A percentile compares a stretch with the other conserved stretches of the same genome.
Evolutionary conservation across 2,113 vertebrate species (phyloP).

Genomic region (Gyps fulvus): DNA sequence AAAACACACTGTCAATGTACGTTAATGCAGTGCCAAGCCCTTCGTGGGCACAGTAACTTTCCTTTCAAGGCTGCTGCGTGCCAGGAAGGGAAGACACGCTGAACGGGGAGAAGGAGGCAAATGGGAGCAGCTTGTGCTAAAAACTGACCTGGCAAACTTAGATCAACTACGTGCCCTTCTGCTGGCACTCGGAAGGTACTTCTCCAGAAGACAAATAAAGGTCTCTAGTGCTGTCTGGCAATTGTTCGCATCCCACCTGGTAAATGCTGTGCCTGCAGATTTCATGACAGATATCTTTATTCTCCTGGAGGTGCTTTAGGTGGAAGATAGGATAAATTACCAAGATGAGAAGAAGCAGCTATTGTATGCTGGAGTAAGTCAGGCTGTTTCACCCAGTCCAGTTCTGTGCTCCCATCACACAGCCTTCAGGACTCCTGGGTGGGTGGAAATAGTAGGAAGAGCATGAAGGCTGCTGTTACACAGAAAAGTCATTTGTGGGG

Average conservation of each 20-base stretch:
- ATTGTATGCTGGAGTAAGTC: not conserved
- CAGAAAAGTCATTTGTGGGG: not conserved
- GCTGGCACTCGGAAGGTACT: not conserved
- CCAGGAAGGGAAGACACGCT: not conserved
- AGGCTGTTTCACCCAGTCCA: not conserved
- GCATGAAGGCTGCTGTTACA: not conserved
- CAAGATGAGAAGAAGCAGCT: not conserved
- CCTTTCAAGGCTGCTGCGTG: slow-evolving; percentile 2
- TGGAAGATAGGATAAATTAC: not conserved
- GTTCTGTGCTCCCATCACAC: not conserved
- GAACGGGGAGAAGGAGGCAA: not conserved
- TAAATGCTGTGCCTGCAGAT: not conserved
- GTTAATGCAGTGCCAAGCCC: slow-evolving; percentile 27
- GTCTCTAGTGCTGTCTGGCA: not conserved
- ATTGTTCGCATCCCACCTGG: not conserved
- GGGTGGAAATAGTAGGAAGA: not conserved
- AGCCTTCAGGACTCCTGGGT: not conserved
- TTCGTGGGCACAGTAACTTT: slow-evolving; percentile 59
- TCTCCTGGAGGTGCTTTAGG: not conserved
- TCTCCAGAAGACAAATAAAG: slow-evolving; percentile 4
- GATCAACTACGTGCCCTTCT: not conserved
- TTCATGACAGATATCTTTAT: not conserved
- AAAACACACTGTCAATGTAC: slow-evolving; percentile 30
- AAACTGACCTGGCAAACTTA: not conserved
- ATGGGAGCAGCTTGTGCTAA: not conserved